Base-by-base conservation (phyloP, 2,113 vertebrate genomes). In the Falco punctatus region DNA sequence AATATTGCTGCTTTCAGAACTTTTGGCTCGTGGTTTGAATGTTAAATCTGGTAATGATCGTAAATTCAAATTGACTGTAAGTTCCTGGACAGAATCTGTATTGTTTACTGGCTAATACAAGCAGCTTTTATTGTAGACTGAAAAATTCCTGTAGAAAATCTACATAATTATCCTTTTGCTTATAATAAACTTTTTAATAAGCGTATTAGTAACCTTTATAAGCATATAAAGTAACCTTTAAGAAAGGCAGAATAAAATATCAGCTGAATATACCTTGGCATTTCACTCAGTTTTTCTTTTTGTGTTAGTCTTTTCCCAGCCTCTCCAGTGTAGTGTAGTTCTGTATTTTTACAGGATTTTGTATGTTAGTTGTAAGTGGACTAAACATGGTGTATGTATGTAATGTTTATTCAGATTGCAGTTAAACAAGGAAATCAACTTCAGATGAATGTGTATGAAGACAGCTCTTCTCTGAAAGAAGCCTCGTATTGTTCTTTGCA, bases 371-470 rank as follows among this genome's bases (percentile, higher is more conserved):
- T 72, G 1, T 18, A 77, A 71, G 15, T 49, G 70, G 7, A 44
- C 9, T 54, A 69, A 77, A 64, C 13, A 3, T 7, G 14, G 19
- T 66, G 8, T 49, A 1, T 62, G 11, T 42, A 5, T 73, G 13
- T 73, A 2, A 22, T 90, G 3, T 93, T 75, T 62, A 23, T 86
- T 94, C 97, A 99, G 99, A 99, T 99, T 97, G 99, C 99, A 44
- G 96, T 98, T 86, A 99, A 99, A 92, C 99, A 99, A 96, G 99
- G 99, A 84, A 99, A 99, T 97, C 98, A 98, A 54, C 98, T 99
- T 38, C 99, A 99, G 96, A 99, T 99, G 98, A 99, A 99, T 74
- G 99, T 98, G 51, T 99, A 99, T 71, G 99, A 99, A 92, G 98
- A 98, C 96, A 97, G 96, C 32, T 92, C 58, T 94, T 5, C 97